phyloP scores from a whole-genome alignment of 2,888 invertebrate genomes.

The Chaitophorus viminalis region DNA sequence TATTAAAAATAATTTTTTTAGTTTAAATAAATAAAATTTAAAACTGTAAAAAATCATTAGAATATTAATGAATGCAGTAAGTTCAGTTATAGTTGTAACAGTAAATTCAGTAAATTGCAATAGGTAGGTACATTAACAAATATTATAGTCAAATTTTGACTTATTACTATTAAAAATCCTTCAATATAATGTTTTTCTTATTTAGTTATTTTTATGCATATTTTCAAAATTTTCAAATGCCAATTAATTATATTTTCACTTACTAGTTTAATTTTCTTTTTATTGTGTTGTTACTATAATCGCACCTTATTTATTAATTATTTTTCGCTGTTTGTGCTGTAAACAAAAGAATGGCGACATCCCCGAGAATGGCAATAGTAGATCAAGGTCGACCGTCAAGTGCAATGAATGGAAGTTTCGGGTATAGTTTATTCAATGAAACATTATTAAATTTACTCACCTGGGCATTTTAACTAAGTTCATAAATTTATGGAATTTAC shows the following conservation, averaged over 20 bases:
- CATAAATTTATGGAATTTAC: constrained; percentile 51
- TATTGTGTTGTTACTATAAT: constrained; percentile 44
- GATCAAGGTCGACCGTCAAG: constrained; percentile 58
- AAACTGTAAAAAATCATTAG: not conserved
- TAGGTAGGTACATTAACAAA: not conserved
- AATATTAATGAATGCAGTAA: not conserved
- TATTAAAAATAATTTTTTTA: not conserved
- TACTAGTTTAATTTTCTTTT: not conserved
- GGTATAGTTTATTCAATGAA: constrained; percentile 61
- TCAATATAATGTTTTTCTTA: not conserved
- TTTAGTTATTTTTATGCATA: too few relatives aligned
- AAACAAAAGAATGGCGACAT: constrained; percentile 61
- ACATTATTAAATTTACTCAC: constrained; percentile 56
- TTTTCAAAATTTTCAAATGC: not conserved
- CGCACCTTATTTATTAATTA: constrained; percentile 54
- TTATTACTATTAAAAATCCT: not conserved
- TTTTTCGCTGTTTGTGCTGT: constrained; percentile 60
- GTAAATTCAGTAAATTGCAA: not conserved
- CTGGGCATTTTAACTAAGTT: constrained; percentile 56
- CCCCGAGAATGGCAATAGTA: constrained; percentile 60
- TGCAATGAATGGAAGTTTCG: constrained; percentile 62
- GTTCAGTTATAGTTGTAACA: not conserved
- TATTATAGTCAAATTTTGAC: not conserved
- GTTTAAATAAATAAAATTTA: not conserved
- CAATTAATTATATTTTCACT: constrained; percentile 24